Conservation (phyloP, 1,140 invertebrate genomes). For the Amphibalanus amphitrite region DNA sequence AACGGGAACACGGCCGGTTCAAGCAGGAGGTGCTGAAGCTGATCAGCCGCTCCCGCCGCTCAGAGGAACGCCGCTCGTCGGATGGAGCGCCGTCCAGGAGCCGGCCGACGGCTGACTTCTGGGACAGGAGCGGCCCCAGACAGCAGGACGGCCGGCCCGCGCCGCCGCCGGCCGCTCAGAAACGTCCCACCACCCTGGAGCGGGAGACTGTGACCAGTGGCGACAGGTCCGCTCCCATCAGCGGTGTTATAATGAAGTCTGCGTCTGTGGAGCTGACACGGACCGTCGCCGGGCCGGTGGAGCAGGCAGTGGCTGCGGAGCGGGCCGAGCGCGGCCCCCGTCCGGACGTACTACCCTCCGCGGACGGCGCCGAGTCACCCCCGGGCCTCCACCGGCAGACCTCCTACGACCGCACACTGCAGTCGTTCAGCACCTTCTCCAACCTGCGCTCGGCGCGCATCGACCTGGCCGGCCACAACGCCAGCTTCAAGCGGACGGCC, state of each 20-base stretch:
- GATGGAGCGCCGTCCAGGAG: background rate
- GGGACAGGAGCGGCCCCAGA: background rate
- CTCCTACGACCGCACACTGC: background rate
- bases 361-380: background rate
- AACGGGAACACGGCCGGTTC: background rate
- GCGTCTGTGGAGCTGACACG: background rate
- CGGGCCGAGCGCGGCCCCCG: background rate
- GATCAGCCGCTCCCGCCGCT: background rate
- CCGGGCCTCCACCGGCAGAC: background rate
- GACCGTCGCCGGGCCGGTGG: too few relatives aligned
- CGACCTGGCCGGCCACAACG: constrained; percentile 4
- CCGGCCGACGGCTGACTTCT: background rate
- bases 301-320: background rate
- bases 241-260: background rate
- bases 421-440: constrained; percentile 4
- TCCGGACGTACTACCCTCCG: background rate
- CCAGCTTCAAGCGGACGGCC: constrained; percentile 3
- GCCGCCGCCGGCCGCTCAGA: too few relatives aligned
- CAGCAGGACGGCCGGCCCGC: background rate
- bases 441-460: background rate
- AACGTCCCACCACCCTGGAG: too few relatives aligned
- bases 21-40: background rate
- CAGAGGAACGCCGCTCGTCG: background rate
- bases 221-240: background rate
- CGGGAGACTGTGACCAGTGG: too few relatives aligned